Percentiles rank a stretch among this genome's conserved stretches.
These are phyloP conservation scores for Parasteatoda tepidariorum DNA, from an alignment of 1,140 invertebrate genomes.

Conservation along the genomic window DNA sequence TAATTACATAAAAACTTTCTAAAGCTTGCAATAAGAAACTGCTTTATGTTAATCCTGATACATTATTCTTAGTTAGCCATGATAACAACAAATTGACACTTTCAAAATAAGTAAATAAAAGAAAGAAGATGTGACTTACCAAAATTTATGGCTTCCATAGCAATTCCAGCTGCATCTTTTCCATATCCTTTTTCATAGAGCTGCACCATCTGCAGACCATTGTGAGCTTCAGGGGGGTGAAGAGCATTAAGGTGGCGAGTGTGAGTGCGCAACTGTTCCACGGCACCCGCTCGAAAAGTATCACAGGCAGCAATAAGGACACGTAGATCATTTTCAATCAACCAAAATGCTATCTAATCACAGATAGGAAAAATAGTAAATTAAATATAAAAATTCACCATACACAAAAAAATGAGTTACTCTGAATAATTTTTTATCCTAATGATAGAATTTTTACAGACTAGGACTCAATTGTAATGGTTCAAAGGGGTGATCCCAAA, in stretches of 20 bases:
- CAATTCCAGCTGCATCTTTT: conserved; percentile 98
- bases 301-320: conserved; percentile 99
- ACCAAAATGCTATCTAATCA: conserved; percentile 94
- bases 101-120: too few species aligned
- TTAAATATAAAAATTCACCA: too few species aligned
- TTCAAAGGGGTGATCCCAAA: too few species aligned
- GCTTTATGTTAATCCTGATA: too few species aligned
- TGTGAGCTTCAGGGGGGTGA: conserved; percentile 70
- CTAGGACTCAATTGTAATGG: too few species aligned
- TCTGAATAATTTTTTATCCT: too few species aligned
- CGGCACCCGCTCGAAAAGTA: conserved; percentile 98
- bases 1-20: too few species aligned
- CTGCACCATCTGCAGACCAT: conserved; percentile 83
- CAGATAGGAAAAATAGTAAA: neutral
- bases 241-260: conserved; percentile 92
- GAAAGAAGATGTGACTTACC: conserved; percentile 84
- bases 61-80: too few species aligned
- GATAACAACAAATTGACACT: too few species aligned
- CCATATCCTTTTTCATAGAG: conserved; percentile 95
- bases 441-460: too few species aligned
- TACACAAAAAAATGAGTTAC: neutral
- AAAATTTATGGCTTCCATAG: conserved; percentile 94
- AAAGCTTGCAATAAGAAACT: too few species aligned
- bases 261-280: conserved; percentile 98
- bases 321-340: conserved; percentile 96